phyloP scores from a whole-genome alignment of 2,888 invertebrate genomes.

The Caenorhabditis angaria region DNA sequence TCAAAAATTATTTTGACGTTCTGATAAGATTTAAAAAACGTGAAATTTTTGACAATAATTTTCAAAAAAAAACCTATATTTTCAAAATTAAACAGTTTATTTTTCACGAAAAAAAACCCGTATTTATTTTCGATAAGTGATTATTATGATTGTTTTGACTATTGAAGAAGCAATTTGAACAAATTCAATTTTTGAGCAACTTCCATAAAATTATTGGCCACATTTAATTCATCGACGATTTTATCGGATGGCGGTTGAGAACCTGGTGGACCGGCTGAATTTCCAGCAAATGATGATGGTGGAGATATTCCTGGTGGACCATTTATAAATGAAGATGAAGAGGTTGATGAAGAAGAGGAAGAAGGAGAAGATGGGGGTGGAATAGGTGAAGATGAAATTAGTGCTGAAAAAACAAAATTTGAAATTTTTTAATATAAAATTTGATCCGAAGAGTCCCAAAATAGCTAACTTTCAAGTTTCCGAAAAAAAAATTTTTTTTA shows the following conservation, averaged over 20 bases:
- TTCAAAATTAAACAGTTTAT: no score
- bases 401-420: neutral
- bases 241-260: conserved; percentile 40
- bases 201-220: conserved; percentile 33
- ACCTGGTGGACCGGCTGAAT: conserved; percentile 25
- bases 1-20: no score
- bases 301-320: conserved; percentile 13
- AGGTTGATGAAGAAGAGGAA: conserved; percentile 4
- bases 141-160: neutral
- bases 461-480: no score
- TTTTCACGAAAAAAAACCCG: neutral
- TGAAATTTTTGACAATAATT: no score
- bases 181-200: conserved; percentile 34
- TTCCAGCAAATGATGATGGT: conserved; percentile 1
- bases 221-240: conserved; percentile 40
- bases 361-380: conserved; percentile 10
- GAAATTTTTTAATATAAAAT: neutral
- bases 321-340: conserved; percentile 4
- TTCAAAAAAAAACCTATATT: no score
- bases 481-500: no score
- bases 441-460: neutral
- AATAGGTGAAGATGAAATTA: conserved; percentile 17
- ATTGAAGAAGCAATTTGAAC: conserved; percentile 28
- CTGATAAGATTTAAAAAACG: no score
- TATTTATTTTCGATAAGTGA: neutral